Percentiles rank a stretch among this genome's conserved stretches.
These are phyloP conservation scores for Nemotelus nigrinus DNA, from an alignment of 2,888 invertebrate genomes.

Conservation along the genomic window DNA sequence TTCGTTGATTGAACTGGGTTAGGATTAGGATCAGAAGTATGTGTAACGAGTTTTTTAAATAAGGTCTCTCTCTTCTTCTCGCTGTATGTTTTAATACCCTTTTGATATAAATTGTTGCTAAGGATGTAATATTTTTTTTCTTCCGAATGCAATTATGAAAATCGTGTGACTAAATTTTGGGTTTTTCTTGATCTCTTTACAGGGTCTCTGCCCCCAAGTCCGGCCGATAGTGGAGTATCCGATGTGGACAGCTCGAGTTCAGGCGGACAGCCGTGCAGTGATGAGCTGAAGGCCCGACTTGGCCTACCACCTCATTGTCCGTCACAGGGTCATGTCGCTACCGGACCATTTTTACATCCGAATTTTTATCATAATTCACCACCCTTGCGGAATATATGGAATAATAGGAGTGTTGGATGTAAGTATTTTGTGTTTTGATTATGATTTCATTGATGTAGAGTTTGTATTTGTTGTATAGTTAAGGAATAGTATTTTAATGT, in stretches of 20 bases:
- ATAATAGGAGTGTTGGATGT: slow-evolving; percentile 64
- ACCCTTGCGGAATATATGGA: slow-evolving; percentile 65
- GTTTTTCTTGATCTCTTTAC: slow-evolving; percentile 54
- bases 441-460: neutral
- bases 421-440: slow-evolving; percentile 54
- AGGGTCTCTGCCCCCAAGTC: slow-evolving; percentile 97
- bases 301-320: slow-evolving; percentile 74
- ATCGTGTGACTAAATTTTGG: neutral
- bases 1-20: neutral
- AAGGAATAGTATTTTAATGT: too few relatives aligned
- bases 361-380: slow-evolving; percentile 75
- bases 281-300: slow-evolving; percentile 88
- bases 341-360: slow-evolving; percentile 70
- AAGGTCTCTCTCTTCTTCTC: neutral
- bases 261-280: slow-evolving; percentile 73
- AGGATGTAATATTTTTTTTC: too few relatives aligned
- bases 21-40: neutral
- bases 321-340: slow-evolving; percentile 57
- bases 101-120: too few relatives aligned
- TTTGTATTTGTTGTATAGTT: too few relatives aligned
- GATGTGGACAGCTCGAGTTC: slow-evolving; percentile 95
- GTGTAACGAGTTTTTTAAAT: neutral
- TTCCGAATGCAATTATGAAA: too few relatives aligned
- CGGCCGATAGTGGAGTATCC: slow-evolving; percentile 96
- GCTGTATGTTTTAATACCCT: neutral